Evolutionary conservation across 1,140 invertebrate genomes (phyloP).

Genomic region (Drosophila yakuba): DNA sequence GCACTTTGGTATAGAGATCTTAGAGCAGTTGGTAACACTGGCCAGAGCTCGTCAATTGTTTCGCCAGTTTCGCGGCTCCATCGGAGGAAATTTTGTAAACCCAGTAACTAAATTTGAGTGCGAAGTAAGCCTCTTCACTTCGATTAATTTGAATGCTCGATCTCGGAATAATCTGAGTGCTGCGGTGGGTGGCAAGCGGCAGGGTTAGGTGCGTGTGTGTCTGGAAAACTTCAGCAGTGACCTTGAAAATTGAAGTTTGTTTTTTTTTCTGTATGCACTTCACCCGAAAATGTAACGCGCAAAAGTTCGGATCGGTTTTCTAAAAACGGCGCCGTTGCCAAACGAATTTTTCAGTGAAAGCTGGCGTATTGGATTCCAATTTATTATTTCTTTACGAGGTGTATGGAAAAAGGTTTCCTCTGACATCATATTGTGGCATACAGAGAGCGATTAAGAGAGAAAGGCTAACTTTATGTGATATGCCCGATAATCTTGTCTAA

Average conservation of each 20-base stretch:
- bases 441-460: conserved; percentile 10
- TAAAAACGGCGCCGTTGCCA: neutral
- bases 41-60: no score
- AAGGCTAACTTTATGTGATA: neutral
- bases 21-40: no score
- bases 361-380: conserved; percentile 1
- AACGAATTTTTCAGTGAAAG: neutral
- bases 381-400: conserved; percentile 4
- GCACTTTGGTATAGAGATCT: no score
- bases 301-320: neutral
- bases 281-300: conserved; percentile 9
- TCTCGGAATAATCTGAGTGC: neutral
- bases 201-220: conserved; percentile 3
- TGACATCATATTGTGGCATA: conserved; percentile 22
- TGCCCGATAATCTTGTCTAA: neutral
- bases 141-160: neutral
- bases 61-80: no score
- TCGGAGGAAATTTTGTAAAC: conserved; percentile 11
- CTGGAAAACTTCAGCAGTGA: conserved; percentile 21
- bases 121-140: neutral
- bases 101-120: neutral
- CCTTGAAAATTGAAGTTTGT: conserved; percentile 47
- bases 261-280: conserved; percentile 11
- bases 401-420: conserved; percentile 19
- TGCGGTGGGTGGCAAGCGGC: neutral